phyloP scores from a whole-genome alignment of 2,113 vertebrate species.

The Muntiacus reevesi region DNA sequence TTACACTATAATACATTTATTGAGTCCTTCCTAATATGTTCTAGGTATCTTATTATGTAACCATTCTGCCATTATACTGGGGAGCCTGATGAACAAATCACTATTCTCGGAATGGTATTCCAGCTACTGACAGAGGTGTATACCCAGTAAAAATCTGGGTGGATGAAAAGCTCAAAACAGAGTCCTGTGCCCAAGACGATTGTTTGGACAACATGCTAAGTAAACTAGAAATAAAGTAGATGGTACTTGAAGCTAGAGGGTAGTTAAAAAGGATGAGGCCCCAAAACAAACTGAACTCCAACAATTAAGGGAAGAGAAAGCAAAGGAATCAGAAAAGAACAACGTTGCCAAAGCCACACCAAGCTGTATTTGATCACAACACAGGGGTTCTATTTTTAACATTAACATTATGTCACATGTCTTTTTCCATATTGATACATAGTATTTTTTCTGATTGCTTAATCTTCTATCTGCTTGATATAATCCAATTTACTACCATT shows the following conservation, averaged over 20 bases:
- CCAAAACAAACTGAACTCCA: not conserved
- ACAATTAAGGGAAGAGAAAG: not conserved
- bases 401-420: not conserved
- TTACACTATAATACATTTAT: not conserved
- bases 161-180: not conserved
- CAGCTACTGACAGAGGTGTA: not conserved
- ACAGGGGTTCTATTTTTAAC: not conserved
- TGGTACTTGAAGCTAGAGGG: not conserved
- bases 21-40: not conserved
- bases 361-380: not conserved
- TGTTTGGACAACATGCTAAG: not conserved
- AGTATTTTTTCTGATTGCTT: conserved; percentile 29
- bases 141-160: not conserved
- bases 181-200: not conserved
- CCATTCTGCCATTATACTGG: not conserved
- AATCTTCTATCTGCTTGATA: not conserved
- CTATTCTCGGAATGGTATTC: not conserved
- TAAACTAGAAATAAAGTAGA: not conserved
- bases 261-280: not conserved
- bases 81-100: not conserved
- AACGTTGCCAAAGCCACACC: not conserved
- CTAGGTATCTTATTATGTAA: not conserved
- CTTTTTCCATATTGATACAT: not conserved
- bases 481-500: not conserved
- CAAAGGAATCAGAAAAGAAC: not conserved